phyloP scores from a whole-genome alignment of 1,140 invertebrate genomes.

The Apolygus lucorum region DNA sequence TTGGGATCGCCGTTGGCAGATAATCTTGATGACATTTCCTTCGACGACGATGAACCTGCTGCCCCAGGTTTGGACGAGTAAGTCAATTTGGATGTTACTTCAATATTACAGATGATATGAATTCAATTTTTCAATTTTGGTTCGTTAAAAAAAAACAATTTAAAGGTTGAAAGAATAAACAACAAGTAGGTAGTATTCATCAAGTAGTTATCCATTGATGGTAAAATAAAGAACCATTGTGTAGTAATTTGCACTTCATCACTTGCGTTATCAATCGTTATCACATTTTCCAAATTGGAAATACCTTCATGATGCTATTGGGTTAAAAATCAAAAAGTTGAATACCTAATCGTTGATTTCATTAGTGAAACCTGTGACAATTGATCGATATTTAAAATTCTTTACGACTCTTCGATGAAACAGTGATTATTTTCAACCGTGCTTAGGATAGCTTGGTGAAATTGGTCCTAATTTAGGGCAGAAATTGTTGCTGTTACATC shows the following conservation, averaged over 20 bases:
- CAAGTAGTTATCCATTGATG: not conserved
- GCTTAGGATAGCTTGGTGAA: too few species aligned
- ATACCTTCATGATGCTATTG: not conserved
- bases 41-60: conserved; percentile 1
- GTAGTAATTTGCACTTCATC: too few species aligned
- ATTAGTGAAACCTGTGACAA: too few species aligned
- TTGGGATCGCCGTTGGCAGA: too few species aligned
- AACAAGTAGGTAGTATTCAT: not conserved
- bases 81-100: not conserved
- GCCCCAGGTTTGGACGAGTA: not conserved
- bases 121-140: not conserved
- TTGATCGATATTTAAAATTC: too few species aligned
- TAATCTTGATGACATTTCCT: conserved; percentile 18
- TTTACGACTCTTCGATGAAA: too few species aligned
- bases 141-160: not conserved
- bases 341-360: too few species aligned
- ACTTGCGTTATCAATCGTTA: not conserved
- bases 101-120: too few species aligned
- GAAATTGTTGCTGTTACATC: too few species aligned
- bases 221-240: too few species aligned
- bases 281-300: not conserved
- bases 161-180: not conserved
- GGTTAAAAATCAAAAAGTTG: not conserved
- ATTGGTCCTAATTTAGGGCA: too few species aligned
- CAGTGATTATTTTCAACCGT: too few species aligned